Evolutionary conservation across 2,113 vertebrate genomes (phyloP).

Genomic region (Bucco capensis): DNA sequence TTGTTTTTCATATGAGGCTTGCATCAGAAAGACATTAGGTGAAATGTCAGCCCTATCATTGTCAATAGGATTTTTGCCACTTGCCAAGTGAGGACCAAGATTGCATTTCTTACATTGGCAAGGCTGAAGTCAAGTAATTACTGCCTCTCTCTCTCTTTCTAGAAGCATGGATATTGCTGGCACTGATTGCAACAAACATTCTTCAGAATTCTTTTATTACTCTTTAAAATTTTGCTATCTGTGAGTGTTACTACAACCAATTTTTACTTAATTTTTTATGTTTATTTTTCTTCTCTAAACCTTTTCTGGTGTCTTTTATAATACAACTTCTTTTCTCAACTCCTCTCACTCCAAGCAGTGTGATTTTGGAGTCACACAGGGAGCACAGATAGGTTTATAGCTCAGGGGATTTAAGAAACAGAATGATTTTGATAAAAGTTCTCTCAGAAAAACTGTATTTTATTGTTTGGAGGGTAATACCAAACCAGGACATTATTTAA

Average conservation of each 20-base stretch:
- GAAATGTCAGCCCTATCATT: rapidly evolving
- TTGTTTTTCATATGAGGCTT: background rate
- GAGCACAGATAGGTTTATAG: background rate
- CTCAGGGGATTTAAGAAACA: background rate
- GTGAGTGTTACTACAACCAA: background rate
- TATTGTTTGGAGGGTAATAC: background rate
- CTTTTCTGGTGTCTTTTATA: background rate
- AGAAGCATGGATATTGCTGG: background rate
- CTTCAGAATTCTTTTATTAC: background rate
- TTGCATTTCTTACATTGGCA: rapidly evolving
- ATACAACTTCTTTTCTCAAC: background rate
- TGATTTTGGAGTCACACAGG: background rate
- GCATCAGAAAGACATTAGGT: background rate
- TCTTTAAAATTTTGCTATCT: background rate
- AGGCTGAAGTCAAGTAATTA: background rate
- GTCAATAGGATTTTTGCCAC: background rate
- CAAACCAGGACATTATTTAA: background rate
- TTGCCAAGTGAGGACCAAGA: background rate
- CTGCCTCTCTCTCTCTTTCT: background rate
- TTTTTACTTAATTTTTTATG: background rate
- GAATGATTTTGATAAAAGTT: background rate
- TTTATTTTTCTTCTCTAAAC: background rate
- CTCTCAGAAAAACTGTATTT: background rate
- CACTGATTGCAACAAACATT: background rate
- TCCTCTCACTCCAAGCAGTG: background rate